Evolutionary conservation across 2,888 invertebrate genomes (phyloP), one percentile per base, ranked within the genome.

Genomic region (Ariolimax columbianus): DNA sequence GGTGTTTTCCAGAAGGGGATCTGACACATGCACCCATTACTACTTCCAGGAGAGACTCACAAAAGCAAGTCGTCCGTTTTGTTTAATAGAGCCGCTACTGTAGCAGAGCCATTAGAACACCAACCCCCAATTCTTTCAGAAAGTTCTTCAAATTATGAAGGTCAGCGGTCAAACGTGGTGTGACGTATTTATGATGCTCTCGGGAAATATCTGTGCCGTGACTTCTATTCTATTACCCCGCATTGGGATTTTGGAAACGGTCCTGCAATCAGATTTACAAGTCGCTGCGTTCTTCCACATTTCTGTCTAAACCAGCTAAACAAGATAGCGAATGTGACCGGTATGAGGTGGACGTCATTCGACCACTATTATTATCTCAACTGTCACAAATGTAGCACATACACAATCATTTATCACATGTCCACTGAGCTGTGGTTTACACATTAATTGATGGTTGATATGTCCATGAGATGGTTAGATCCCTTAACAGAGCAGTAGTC

Each of bases 121-220:
- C 55, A 55, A 17, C 55, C 55, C 7, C 19, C 17, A 26, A 19
- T 77, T 33, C 33, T 51, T 3, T n/a, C 33, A 30, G 77, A 47
- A 47, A 55, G 51, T 30, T 77, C n/a, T 26, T 30, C 51, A 77
- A 51, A 77, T 78, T 63, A 63, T 19, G 47, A 30, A 47, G 80
- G 80, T 68, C 68, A 80, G 26, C 59, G 80, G 47, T 80, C 80
- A 68, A 30, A 40, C 40, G n/a, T 23, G 9, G n/a, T 43, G 68
- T 68, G 68, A 47, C 47, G 80, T 80, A 68, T 80, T 80, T 80
- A 80, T 80, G 80, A 68, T 38, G 1, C 80, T n/a, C 80, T 7
- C 1, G 80, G 80, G 80, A 80, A 80, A 80, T 80, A 66, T 63
- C 47, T 19, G 2, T 11, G 9, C 30, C 43, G 33, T 43, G 40